These are phyloP conservation scores for Nibea albiflora DNA, from an alignment of 2,113 vertebrate species.

Conservation along the genomic window DNA sequence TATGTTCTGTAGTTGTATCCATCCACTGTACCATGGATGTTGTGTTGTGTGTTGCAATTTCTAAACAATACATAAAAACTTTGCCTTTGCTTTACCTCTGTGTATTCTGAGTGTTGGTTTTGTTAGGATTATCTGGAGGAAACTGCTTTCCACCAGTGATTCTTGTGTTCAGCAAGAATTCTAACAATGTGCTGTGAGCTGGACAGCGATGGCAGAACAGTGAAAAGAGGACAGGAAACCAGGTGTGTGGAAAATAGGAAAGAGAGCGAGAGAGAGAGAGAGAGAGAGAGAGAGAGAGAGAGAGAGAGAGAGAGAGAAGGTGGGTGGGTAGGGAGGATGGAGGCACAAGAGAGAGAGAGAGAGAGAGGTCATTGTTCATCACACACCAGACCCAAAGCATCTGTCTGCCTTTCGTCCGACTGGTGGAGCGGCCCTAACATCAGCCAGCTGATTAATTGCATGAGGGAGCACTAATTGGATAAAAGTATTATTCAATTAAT, in stretches of 20 bases:
- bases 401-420: constrained; percentile 72
- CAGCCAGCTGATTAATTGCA: constrained; percentile 85
- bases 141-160: constrained; percentile 44
- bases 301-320: neutral
- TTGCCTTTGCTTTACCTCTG: neutral
- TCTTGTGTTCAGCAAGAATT: constrained; percentile 67
- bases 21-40: neutral
- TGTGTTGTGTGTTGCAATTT: neutral
- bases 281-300: constrained; percentile 27
- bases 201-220: constrained; percentile 45
- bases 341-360: neutral
- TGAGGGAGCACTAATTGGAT: constrained; percentile 86
- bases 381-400: constrained; percentile 67
- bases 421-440: constrained; percentile 70
- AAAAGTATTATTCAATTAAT: constrained; percentile 86
- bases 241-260: constrained; percentile 60
- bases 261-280: neutral
- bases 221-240: constrained; percentile 55
- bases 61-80: neutral
- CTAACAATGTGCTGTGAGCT: constrained; percentile 53
- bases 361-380: constrained; percentile 73
- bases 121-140: constrained; percentile 38
- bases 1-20: neutral
- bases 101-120: constrained; percentile 20
- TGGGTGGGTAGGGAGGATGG: neutral